Base-by-base conservation (phyloP, 2,888 invertebrate genomes). In the Drosophila phalerata region DNA sequence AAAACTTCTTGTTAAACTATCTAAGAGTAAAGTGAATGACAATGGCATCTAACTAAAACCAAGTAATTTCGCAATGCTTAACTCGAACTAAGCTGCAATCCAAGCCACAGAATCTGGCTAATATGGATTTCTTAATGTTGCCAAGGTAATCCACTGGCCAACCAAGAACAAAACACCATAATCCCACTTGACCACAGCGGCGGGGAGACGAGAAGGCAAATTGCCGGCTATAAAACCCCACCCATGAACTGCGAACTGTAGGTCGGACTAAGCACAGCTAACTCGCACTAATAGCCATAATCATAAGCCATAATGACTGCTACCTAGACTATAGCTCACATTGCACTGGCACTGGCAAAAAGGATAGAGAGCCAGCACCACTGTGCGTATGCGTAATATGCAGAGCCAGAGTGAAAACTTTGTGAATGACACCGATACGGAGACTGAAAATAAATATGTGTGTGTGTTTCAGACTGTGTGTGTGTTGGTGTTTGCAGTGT, bases 221-320 rank as follows among this genome's bases (percentile, higher is more conserved):
- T 76, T 79, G 75, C 69, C 47, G 61, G 58, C 73, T 62, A 76
- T 79, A 69, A 76, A 73, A 62, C n/a, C n/a, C 42, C 11, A 25
- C 49, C 15, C 42, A 32, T 49, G 48, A 69, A 58, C 79, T 63
- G 62, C 42, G 52, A 68, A 62, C 48, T 69, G 63, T 25, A 34
- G 73, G 58, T 47, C 34, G 53, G 48, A 45, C 55, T 75, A 73
- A 79, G 75, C 76, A 61, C 66, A 69, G 73, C 73, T 78, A 71
- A 76, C 76, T 73, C 69, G 76, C 76, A 80, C 82, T 85, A 87
- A 87, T 87, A 85, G 84, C 87, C 87, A 76, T 85, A 85, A 85
- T 85, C 87, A 85, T 82, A 87, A 80, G 85, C 84, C 85, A 87
- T 84, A 87, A 84, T 87, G 82, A 86, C 85, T 86, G 62, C 58